These are phyloP conservation scores for Drosophila pseudoobscura DNA, from an alignment of 1,140 invertebrate genomes.

Conservation along the genomic window DNA sequence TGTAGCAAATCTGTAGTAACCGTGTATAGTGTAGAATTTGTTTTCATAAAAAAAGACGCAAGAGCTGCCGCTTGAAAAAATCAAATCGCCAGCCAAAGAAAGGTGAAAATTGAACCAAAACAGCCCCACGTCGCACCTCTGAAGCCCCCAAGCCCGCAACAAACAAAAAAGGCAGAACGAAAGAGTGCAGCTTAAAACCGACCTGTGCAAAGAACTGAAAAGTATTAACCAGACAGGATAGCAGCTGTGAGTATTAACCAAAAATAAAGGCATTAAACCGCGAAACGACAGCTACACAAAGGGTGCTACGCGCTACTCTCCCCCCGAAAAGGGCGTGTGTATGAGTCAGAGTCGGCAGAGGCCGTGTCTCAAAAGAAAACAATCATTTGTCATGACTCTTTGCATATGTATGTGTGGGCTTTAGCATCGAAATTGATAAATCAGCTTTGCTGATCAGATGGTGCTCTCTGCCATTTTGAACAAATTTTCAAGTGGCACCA, in stretches of 20 bases:
- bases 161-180: too few relatives aligned
- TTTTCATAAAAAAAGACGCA: too few relatives aligned
- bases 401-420: background rate
- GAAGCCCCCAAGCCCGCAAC: too few relatives aligned
- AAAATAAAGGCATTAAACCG: background rate
- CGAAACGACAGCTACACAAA: background rate
- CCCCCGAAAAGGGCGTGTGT: conserved; percentile 22
- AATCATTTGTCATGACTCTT: conserved; percentile 13
- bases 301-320: conserved; percentile 13
- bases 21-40: too few relatives aligned
- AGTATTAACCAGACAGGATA: conserved; percentile 35
- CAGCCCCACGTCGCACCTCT: too few relatives aligned
- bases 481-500: conserved; percentile 8
- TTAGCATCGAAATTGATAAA: conserved; percentile 14
- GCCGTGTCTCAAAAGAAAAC: conserved; percentile 26
- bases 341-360: conserved; percentile 48
- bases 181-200: conserved; percentile 18
- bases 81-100: too few relatives aligned
- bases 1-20: too few relatives aligned
- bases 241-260: conserved; percentile 42
- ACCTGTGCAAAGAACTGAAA: conserved; percentile 10
- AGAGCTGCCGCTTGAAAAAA: too few relatives aligned
- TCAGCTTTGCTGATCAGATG: conserved; percentile 3
- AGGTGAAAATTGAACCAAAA: too few relatives aligned
- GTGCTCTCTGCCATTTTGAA: conserved; percentile 9